Evolutionary conservation across 2,888 invertebrate species (phyloP).

Genomic region (Heliconius ismenius): DNA sequence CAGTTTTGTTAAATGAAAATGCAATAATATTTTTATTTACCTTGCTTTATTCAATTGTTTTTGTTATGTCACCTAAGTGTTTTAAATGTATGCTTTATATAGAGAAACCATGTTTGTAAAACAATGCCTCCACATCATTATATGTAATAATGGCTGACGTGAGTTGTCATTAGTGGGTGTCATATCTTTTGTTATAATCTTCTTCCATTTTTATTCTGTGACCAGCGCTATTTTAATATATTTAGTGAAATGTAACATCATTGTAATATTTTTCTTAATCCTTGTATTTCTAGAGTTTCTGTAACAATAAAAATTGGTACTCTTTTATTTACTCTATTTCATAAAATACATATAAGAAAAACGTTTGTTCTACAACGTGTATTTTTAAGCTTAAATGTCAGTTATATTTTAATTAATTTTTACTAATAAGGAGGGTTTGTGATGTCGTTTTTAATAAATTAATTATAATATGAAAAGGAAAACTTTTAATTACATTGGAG

Average conservation of each 20-base stretch:
- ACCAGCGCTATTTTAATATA: background rate
- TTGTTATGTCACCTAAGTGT: conserved; percentile 20
- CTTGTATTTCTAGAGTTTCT: background rate
- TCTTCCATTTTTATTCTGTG: conserved; percentile 15
- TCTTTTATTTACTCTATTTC: background rate
- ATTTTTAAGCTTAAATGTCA: background rate
- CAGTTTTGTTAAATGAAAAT: background rate
- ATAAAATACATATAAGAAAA: background rate
- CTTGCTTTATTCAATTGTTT: background rate
- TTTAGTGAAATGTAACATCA: background rate
- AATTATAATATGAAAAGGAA: too few species aligned
- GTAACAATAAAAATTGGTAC: background rate
- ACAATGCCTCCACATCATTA: conserved; percentile 35
- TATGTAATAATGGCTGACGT: conserved; percentile 31
- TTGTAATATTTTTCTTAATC: background rate
- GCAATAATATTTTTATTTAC: background rate
- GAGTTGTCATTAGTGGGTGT: conserved; percentile 34
- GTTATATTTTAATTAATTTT: too few species aligned
- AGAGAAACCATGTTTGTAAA: conserved; percentile 29
- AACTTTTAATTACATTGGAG: background rate
- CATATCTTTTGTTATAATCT: conserved; percentile 37
- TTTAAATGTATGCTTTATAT: conserved; percentile 16
- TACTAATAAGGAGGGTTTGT: background rate
- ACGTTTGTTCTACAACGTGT: background rate
- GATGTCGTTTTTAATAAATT: background rate